Conservation (phyloP, 2,888 invertebrate genomes). For the Trissonchulus latispiculum region DNA sequence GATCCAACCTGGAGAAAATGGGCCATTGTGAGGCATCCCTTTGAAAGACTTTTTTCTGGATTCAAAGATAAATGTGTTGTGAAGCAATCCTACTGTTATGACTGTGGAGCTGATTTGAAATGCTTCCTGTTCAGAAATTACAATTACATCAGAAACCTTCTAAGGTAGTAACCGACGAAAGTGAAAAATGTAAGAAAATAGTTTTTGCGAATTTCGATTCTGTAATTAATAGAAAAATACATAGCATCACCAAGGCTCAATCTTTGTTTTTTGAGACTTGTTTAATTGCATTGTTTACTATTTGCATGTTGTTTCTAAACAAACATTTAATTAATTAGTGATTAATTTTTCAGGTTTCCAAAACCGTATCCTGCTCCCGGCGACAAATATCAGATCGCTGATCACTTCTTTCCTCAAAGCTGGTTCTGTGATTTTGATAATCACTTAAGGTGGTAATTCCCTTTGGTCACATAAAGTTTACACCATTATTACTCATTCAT, state of each 20-base stretch:
- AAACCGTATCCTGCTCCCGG: background rate
- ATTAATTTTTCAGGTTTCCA: background rate
- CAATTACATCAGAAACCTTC: background rate
- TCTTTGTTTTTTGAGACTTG: too few species aligned
- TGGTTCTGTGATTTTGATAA: constrained; percentile 7
- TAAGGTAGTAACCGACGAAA: too few species aligned
- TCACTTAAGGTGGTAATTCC: too few species aligned
- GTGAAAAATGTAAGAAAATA: too few species aligned
- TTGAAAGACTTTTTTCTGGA: background rate
- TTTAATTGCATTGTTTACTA: too few species aligned
- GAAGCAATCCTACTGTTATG: background rate
- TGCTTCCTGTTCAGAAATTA: background rate
- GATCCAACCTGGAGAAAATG: background rate
- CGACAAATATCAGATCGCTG: background rate
- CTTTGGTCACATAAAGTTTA: too few species aligned
- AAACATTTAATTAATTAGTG: too few species aligned
- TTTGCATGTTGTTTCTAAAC: too few species aligned
- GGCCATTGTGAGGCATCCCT: background rate
- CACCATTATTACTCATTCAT: too few species aligned
- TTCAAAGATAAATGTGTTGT: background rate
- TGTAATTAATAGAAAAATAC: too few species aligned
- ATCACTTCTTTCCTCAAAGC: background rate
- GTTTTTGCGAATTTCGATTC: too few species aligned
- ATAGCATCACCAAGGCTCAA: too few species aligned
- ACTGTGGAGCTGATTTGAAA: background rate